phyloP scores from a whole-genome alignment of 2,113 vertebrate species.

The Hippocampus barbouri region DNA sequence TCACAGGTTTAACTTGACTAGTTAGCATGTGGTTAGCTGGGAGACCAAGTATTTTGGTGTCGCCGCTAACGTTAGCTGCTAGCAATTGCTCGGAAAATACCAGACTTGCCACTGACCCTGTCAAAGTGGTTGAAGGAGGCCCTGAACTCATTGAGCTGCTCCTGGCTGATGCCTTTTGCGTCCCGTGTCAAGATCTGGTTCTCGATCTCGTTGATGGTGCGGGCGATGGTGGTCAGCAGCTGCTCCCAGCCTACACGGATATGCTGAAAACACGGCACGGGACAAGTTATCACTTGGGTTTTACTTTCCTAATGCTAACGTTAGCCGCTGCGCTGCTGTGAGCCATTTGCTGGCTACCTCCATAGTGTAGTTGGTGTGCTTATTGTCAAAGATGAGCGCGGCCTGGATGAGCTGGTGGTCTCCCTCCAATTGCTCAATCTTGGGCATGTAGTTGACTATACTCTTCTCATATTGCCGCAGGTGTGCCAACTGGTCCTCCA shows the following conservation, averaged over 20 bases:
- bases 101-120: conserved; percentile 79
- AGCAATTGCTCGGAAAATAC: not conserved
- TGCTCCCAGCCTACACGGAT: conserved; percentile 99
- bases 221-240: conserved; percentile 94
- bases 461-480: conserved; percentile 96
- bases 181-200: conserved; percentile 99
- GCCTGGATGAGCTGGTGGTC: conserved; percentile 98
- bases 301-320: not conserved
- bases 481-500: conserved; percentile 95
- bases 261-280: conserved; percentile 71
- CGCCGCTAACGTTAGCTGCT: not conserved
- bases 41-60: no score
- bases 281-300: not conserved
- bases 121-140: conserved; percentile 99
- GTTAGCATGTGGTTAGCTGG: not conserved
- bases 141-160: conserved; percentile 97
- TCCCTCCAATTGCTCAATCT: conserved; percentile 97
- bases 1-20: not conserved
- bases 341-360: conserved; percentile 75
- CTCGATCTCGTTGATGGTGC: conserved; percentile 98
- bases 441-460: conserved; percentile 98
- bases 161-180: conserved; percentile 98
- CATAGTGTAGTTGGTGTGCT: conserved; percentile 99
- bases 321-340: not conserved
- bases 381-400: conserved; percentile 97